Base-by-base conservation (phyloP, 2,888 invertebrate genomes). In the Uloborus plumipes region DNA sequence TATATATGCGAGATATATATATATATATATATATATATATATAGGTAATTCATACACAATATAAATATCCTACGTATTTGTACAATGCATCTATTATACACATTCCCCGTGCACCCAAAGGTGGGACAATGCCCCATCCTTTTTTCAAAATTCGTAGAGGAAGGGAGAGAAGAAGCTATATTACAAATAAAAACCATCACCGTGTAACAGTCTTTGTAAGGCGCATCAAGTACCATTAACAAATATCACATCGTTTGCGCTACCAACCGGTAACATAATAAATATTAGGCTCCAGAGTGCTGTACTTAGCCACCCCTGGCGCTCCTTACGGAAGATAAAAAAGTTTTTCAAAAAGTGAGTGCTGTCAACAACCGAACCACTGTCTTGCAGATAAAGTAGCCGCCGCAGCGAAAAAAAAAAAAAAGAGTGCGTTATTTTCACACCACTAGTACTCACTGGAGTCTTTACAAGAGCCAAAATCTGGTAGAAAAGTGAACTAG, bases 131-230 rank as follows among this genome's bases (percentile, higher is more conserved):
- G 47, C 47, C 64, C 39, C 15, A 31, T 64, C 16, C 18, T 39
- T 47, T 39, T 64, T 64, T 64, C 64, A 39, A 3, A 69, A 80
- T 73, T 73, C 75, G 71, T 75, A 82, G 75, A 65, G 49, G 47
- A 70, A 13, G 59, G 20, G 22, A 64, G 26, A 80, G 71, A 74
- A 61, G 77, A 83, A 83, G 77, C 83, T 83, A 83, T 83, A 73
- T 73, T 83, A 83, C 83, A 83, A 83, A 83, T 77, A 77, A 83
- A 77, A 83, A 83, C 83, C 83, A 77, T 77, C 83, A 83, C 83
- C 83, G 67, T 83, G 73, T 83, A 83, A 83, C 83, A 83, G 83
- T 83, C 83, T 83, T 83, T 77, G 72, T 83, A 83, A 83, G 83
- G 83, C 74, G 80, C 74, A 74, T 81, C 80, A 64, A 71, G 67